phyloP scores from a whole-genome alignment of 2,113 vertebrate species.

The Anolis carolinensis region DNA sequence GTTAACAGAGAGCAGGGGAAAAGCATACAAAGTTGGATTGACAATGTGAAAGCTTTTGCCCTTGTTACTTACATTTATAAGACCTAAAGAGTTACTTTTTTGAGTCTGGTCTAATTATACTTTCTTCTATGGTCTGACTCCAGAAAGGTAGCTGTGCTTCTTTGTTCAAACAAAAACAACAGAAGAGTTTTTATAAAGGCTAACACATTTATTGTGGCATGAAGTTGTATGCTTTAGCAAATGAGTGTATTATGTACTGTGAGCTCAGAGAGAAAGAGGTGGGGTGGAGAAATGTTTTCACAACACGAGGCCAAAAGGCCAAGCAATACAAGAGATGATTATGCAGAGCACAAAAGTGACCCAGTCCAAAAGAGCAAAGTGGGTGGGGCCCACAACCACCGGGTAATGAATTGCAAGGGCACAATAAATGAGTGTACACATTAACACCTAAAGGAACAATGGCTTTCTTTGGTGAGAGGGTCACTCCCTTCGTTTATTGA shows the following conservation, averaged over 20 bases:
- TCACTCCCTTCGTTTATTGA: background rate
- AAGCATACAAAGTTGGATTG: too few relatives aligned
- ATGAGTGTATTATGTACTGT: background rate
- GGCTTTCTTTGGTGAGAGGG: background rate
- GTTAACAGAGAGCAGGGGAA: too few relatives aligned
- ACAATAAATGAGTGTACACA: background rate
- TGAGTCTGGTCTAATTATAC: background rate
- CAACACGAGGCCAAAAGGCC: conserved; percentile 18
- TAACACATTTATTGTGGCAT: background rate
- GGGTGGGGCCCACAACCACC: background rate
- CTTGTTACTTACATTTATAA: background rate
- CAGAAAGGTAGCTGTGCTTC: background rate
- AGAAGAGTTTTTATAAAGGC: background rate
- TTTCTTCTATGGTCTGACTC: background rate
- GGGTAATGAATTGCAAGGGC: background rate
- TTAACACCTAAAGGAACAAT: background rate
- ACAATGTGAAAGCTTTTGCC: too few relatives aligned
- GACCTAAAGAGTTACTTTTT: background rate
- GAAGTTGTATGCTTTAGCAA: background rate
- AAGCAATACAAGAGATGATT: background rate
- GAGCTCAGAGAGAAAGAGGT: background rate
- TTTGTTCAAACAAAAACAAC: background rate
- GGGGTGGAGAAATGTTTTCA: background rate
- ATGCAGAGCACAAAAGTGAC: background rate
- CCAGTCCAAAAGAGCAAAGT: conserved; percentile 9